Evolutionary conservation across 2,888 invertebrate genomes (phyloP), one percentile per base, ranked within the genome.

Genomic region (Malthinus seriepunctatus): DNA sequence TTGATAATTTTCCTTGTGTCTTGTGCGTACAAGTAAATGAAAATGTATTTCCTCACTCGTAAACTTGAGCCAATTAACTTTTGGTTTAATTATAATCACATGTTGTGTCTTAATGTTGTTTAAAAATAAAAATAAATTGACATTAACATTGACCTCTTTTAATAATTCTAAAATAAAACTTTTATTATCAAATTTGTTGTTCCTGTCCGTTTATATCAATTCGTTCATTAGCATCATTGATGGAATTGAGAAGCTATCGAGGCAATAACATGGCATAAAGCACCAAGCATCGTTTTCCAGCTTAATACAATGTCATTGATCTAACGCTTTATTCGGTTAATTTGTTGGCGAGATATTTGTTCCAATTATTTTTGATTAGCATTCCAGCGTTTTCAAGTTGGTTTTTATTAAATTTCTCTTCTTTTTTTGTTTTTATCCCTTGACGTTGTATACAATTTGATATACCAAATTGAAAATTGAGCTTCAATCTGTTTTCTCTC

Each of bases 321-420:
- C 51, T 39, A 51, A 46, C 39, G 32, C 11, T 31, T 23, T 46
- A 42, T 32, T 12, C 49, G 38, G 58, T 53, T 58, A 58, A 53
- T 58, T 53, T 53, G 48, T 32, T 42, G 35, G 52, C 48, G 49
- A 58, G 48, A 34, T 51, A 56, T 46, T 42, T 48, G 42, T 38
- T 38, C 49, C 51, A 60, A 60, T 55, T 55, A 55, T 42, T 51
- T 55, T 55, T 55, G 48, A 60, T 51, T 60, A 48, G 60, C 42
- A 35, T 60, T 49, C 44, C 23, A n/a, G n/a, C n/a, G 32, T 15
- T 37, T 33, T 14, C 34, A 31, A 31, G 34, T 11, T 34, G 34
- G 23, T 15, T 15, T 31, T n/a, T 23, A 2, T 8, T 23, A 10
- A 10, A 23, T 31, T 37, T 15, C 33, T 12, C 12, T 23, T n/a